Evolutionary conservation across 2,888 invertebrate species (phyloP), one percentile per base, ranked within the genome.

Genomic region (Frankliniella fusca): DNA sequence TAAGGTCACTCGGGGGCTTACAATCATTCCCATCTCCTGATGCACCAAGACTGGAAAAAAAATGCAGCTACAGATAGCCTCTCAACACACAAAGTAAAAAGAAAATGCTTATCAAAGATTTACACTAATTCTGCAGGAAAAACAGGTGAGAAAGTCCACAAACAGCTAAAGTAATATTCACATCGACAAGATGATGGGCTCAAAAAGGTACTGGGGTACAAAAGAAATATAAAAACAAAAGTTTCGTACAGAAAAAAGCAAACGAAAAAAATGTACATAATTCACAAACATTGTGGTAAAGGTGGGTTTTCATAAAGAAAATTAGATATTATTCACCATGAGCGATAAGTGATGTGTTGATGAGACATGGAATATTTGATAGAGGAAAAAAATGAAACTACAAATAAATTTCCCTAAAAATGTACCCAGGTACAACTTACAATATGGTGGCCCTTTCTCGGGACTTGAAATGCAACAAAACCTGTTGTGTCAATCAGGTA

Each of bases 211-310:
- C 70, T 76, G 70, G 70, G 70, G 70, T 76, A 76, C 70, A 76
- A 76, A 76, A 76, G 70, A 76, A 76, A 76, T 76, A 76, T 76
- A 76, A 76, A 76, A 76, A 76, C 23, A 76, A 76, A 76, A 76
- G 70, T 27, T 76, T 20, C 8, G 23, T 76, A 76, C 70, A 76
- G 70, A 76, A 76, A 76, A 76, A 76, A 12, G n/a, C n/a, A 76
- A 76, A 27, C 12, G 70, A 76, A 23, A 76, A 76, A 76, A 54
- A 76, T 76, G 70, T 76, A 27, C 70, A 76, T 27, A 76, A 12
- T 76, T 76, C 70, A 76, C 70, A 76, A 76, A 76, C 27, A 27
- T 20, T 7, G 70, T 76, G 70, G 18, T 76, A 12, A 76, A 76
- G 70, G 70, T 76, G 70, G 70, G 70, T 38, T 38, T 38, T 38